A percentile compares a stretch with the other conserved stretches of the same genome.
Conservation (phyloP, 1,140 invertebrate species). For the Dolichoris vasculosae region DNA sequence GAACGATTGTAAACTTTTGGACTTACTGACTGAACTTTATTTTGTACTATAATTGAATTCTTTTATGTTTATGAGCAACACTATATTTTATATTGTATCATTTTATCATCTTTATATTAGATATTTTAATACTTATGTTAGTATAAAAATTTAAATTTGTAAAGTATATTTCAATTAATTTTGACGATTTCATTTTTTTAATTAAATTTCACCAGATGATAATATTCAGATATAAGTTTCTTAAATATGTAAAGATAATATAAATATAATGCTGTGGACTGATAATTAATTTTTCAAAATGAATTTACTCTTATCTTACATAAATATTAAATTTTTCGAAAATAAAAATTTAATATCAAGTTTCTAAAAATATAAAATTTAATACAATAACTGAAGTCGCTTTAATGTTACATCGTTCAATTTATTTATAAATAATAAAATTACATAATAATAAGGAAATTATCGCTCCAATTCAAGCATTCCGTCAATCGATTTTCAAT, state of each 20-base stretch:
- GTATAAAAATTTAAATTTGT: too few relatives aligned
- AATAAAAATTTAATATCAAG: not conserved
- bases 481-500: constrained; percentile 35
- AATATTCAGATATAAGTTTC: constrained; percentile 4
- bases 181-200: not conserved
- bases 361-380: not conserved
- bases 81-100: too few relatives aligned
- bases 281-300: constrained; percentile 35
- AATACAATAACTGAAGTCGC: not conserved
- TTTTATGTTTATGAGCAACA: too few relatives aligned
- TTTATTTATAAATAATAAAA: constrained; percentile 33
- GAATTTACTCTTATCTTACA: constrained; percentile 12
- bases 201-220: constrained; percentile 34
- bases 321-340: constrained; percentile 9
- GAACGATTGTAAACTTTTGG: too few relatives aligned
- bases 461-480: constrained; percentile 36
- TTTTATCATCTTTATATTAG: not conserved
- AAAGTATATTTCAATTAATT: constrained; percentile 8
- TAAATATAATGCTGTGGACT: constrained; percentile 21
- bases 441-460: constrained; percentile 22
- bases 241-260: constrained; percentile 25
- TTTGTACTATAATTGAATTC: too few relatives aligned
- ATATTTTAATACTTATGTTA: too few relatives aligned
- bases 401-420: constrained; percentile 26
- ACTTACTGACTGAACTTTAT: too few relatives aligned